These are phyloP conservation scores for Polymixis lichenea DNA, from an alignment of 2,888 invertebrate species.

Conservation along the genomic window DNA sequence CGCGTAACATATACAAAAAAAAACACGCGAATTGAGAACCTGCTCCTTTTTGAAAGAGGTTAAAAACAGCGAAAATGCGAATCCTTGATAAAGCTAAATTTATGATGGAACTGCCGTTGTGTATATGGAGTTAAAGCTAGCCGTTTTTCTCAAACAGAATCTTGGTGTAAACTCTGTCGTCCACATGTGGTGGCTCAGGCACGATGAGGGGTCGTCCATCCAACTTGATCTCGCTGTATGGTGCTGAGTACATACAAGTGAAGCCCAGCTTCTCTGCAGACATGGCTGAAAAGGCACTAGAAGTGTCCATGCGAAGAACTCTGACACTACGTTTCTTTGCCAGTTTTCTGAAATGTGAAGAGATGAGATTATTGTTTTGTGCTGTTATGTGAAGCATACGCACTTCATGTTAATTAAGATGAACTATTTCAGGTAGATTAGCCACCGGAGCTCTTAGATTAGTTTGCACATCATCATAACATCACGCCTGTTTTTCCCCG, in stretches of 20 bases:
- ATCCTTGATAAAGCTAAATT: background rate
- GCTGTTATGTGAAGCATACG: background rate
- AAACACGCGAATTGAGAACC: too few species aligned
- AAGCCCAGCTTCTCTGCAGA: slow-evolving; percentile 93
- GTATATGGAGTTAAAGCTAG: background rate
- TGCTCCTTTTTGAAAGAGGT: too few species aligned
- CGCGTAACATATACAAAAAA: too few species aligned
- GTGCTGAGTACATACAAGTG: slow-evolving; percentile 91
- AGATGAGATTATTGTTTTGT: background rate
- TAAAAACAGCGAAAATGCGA: background rate
- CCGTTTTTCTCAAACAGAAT: slow-evolving; percentile 69
- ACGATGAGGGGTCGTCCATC: slow-evolving; percentile 91
- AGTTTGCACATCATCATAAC: too few species aligned
- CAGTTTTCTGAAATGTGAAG: slow-evolving; percentile 89
- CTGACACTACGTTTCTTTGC: slow-evolving; percentile 88
- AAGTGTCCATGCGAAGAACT: slow-evolving; percentile 93
- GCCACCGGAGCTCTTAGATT: too few species aligned
- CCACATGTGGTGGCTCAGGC: slow-evolving; percentile 92
- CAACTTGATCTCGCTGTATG: slow-evolving; percentile 92
- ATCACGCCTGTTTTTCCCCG: background rate
- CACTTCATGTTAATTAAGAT: background rate
- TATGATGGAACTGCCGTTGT: background rate
- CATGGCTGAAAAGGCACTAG: slow-evolving; percentile 94
- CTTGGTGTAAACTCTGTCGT: slow-evolving; percentile 91
- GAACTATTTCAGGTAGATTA: background rate